Conservation (phyloP, 2,888 invertebrate genomes). For the Uropetala carovei region DNA sequence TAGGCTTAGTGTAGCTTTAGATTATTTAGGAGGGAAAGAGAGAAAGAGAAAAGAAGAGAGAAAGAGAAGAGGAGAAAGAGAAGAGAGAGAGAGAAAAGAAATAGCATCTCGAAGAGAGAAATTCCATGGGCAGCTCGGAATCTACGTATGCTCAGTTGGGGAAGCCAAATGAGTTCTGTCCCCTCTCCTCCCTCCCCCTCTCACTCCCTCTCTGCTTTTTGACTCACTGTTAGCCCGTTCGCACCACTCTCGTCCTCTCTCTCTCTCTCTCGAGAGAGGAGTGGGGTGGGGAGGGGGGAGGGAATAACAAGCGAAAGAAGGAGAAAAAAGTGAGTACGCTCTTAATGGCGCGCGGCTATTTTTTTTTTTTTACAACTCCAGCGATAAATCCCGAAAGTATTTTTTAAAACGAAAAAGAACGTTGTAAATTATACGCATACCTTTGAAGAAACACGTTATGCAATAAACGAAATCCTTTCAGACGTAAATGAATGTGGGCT, state of each 20-base stretch:
- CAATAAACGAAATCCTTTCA: no score
- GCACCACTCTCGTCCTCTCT: background rate
- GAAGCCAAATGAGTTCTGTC: constrained; percentile 28
- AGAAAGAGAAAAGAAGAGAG: background rate
- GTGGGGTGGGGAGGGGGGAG: background rate
- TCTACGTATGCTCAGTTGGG: background rate
- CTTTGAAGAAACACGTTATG: no score
- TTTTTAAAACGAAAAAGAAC: no score
- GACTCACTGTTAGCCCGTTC: background rate
- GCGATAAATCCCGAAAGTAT: background rate
- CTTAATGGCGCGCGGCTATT: background rate
- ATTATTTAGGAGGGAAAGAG: background rate
- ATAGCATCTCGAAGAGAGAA: background rate
- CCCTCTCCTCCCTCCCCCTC: background rate
- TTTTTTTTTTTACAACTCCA: background rate
- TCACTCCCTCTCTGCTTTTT: background rate
- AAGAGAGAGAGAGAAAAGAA: background rate
- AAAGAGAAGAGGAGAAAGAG: background rate
- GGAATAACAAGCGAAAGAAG: background rate
- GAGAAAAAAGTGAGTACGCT: no score
- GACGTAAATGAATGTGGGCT: no score
- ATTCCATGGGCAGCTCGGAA: background rate
- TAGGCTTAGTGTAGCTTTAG: no score
- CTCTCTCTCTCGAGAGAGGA: background rate
- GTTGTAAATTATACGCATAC: no score